Conservation (phyloP, 2,113 vertebrate species). For the Mesocricetus auratus region DNA sequence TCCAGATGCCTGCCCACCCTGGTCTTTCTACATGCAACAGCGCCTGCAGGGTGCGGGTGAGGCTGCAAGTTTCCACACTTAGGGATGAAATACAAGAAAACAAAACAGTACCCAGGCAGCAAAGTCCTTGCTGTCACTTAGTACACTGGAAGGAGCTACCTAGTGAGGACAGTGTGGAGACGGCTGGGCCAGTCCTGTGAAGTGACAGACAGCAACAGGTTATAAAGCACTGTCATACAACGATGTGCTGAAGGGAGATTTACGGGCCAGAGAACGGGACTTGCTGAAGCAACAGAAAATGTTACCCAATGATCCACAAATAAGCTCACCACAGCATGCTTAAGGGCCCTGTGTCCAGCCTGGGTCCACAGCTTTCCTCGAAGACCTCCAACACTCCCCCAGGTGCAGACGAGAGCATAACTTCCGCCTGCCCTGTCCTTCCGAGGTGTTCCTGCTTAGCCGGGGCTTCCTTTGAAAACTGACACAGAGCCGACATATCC, state of each 20-base stretch:
- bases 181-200: rapidly evolving
- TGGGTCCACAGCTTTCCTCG: neutral
- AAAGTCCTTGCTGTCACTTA: neutral
- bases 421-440: neutral
- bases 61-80: rapidly evolving
- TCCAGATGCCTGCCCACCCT: neutral
- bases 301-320: neutral
- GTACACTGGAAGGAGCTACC: rapidly evolving
- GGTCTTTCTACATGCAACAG: neutral
- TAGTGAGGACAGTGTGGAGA: neutral
- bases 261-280: neutral
- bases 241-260: neutral
- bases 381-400: neutral
- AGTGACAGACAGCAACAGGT: slow-evolving; percentile 47
- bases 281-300: neutral
- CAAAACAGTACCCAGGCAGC: rapidly evolving
- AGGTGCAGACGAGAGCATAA: rapidly evolving
- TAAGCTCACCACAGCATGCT: neutral
- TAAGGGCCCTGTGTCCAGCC: neutral
- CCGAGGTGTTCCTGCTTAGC: neutral
- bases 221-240: neutral
- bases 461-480: neutral
- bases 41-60: neutral
- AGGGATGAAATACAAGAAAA: neutral
- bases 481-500: rapidly evolving